A percentile compares a stretch with the other conserved stretches of the same genome.
These are phyloP conservation scores for Disparrhopalites patrizii DNA, from an alignment of 2,888 invertebrate genomes.

Conservation along the genomic window DNA sequence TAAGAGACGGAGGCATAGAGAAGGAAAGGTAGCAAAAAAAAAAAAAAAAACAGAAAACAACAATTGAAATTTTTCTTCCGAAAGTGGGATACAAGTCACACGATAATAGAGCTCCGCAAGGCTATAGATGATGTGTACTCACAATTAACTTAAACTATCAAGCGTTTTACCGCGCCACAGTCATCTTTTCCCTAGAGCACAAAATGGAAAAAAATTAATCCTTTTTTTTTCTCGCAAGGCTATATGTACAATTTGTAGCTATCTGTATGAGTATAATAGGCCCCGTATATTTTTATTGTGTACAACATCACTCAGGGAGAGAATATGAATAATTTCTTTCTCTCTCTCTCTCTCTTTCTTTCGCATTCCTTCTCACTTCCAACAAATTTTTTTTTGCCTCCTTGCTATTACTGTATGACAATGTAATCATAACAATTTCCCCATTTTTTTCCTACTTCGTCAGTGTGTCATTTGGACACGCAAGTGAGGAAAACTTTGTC, in stretches of 20 bases:
- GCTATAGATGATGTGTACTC: no score
- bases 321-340: constrained; percentile 1
- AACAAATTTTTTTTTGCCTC: no score
- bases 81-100: constrained; percentile 12
- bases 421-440: no score
- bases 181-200: no score
- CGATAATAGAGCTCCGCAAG: constrained; percentile 7
- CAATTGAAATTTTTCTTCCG: constrained; percentile 18
- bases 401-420: no score
- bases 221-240: neutral
- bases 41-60: neutral
- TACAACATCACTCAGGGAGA: no score
- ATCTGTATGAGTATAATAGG: no score
- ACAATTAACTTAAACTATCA: constrained; percentile 13
- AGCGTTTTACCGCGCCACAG: constrained; percentile 11
- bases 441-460: no score
- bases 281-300: no score
- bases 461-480: no score
- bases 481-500: no score
- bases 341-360: neutral
- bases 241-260: no score
- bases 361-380: neutral
- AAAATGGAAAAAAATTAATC: neutral
- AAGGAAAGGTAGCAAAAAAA: neutral
- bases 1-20: neutral